Evolutionary conservation across 2,888 invertebrate species (phyloP).

Genomic region (Tryphoninae sp.): DNA sequence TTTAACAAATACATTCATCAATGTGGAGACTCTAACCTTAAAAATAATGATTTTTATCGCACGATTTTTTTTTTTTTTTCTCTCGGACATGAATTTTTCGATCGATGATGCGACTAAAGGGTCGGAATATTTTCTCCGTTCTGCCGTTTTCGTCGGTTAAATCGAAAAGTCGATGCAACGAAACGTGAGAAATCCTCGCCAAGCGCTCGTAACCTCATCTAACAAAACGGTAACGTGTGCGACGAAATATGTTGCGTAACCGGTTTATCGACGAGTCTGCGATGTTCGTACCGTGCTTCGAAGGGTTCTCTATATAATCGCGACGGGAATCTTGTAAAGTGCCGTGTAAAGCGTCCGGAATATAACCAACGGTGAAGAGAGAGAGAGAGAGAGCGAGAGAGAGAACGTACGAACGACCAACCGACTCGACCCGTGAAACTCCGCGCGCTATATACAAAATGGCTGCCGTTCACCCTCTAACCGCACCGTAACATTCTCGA

Average conservation of each 20-base stretch:
- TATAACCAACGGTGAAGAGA: conserved; percentile 31
- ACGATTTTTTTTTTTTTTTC: neutral
- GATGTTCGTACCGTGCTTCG: neutral
- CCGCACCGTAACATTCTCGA: conserved; percentile 69
- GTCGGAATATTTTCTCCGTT: too few species aligned
- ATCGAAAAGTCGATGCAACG: too few species aligned
- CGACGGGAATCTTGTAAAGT: conserved; percentile 13
- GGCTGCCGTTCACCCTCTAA: conserved; percentile 71
- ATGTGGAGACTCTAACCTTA: too few species aligned
- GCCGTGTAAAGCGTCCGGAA: conserved; percentile 34
- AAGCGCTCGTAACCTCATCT: neutral
- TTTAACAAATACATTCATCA: neutral
- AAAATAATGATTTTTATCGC: too few species aligned
- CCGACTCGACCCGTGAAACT: conserved; percentile 56
- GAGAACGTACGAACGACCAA: neutral
- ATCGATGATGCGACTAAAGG: too few species aligned
- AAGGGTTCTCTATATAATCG: conserved; percentile 7
- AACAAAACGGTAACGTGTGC: neutral
- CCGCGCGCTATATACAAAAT: conserved; percentile 76
- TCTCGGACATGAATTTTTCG: neutral
- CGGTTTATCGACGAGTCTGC: conserved; percentile 6
- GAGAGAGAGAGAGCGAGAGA: conserved; percentile 6
- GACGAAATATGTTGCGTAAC: conserved; percentile 31
- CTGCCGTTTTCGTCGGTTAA: too few species aligned
- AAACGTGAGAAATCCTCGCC: too few species aligned